phyloP scores from a whole-genome alignment of 1,140 invertebrate genomes.

The Onthophagus taurus region DNA sequence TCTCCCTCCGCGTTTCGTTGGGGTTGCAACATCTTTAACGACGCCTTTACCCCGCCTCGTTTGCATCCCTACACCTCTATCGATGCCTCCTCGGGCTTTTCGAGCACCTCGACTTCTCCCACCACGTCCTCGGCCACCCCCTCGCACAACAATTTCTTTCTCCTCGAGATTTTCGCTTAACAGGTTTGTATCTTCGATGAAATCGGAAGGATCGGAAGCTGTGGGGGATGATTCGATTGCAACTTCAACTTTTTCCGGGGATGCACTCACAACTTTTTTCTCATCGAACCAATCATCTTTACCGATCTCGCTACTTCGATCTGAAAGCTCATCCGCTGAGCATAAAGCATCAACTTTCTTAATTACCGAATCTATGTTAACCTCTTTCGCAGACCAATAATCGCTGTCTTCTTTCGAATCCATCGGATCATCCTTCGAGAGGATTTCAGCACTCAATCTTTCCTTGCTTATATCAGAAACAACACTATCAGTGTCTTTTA shows the following conservation, averaged over 20 bases:
- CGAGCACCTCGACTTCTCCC: slow-evolving; percentile 41
- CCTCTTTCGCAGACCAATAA: slow-evolving; percentile 65
- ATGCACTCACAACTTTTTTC: background rate
- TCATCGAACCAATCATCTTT: slow-evolving; percentile 24
- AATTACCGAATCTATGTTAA: slow-evolving; percentile 69
- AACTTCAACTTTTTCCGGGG: background rate
- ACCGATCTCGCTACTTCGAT: slow-evolving; percentile 37
- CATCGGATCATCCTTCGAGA: slow-evolving; percentile 38
- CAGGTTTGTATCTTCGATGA: slow-evolving; percentile 27
- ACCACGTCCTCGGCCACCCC: slow-evolving; percentile 40
- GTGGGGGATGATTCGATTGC: slow-evolving; percentile 11
- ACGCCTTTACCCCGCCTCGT: slow-evolving; percentile 47
- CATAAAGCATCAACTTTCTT: slow-evolving; percentile 62
- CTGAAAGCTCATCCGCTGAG: slow-evolving; percentile 40
- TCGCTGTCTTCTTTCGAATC: slow-evolving; percentile 61
- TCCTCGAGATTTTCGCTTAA: slow-evolving; percentile 25
- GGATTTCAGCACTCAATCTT: slow-evolving; percentile 26
- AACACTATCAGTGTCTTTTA: slow-evolving; percentile 27
- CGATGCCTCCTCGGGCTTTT: slow-evolving; percentile 16
- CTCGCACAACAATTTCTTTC: slow-evolving; percentile 29
- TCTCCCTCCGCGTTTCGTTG: slow-evolving; percentile 39
- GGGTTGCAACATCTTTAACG: slow-evolving; percentile 40
- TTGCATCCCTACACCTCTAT: slow-evolving; percentile 39
- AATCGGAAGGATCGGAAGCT: slow-evolving; percentile 10
- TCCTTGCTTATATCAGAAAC: slow-evolving; percentile 28